Evolutionary conservation across 2,113 vertebrate species (phyloP), one percentile per base, ranked within the genome.

Genomic region (Cryptotis parvus): DNA sequence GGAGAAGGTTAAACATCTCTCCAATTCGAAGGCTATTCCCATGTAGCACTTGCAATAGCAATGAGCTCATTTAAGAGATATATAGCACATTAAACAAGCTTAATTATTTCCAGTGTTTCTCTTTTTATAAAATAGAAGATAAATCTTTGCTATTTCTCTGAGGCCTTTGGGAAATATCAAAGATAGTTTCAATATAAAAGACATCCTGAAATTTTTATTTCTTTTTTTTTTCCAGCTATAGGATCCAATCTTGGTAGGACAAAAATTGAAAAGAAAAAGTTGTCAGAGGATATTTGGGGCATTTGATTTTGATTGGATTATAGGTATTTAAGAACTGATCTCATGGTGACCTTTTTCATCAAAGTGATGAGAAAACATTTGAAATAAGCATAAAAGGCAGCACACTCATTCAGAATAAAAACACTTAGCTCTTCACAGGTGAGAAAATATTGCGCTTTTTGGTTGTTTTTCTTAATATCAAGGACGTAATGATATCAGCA

Each of bases 51-150:
- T 75, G 24, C 9, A 6, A 82, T 27, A 88, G 20, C 0, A 1
- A 26, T 76, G 84, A 87, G 82, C 65, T 94, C 90, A 93, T 90
- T 84, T 70, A 88, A 85, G 70, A 91, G 91, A 84, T 55, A 58
- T 3, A 37, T 29, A 77, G n/a, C 73, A 83, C 15, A 45, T 70
- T 82, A 89, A 89, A 73, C 61, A 89, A 84, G 91, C 58, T 43
- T 66, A 87, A 68, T 91, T 88, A 89, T 85, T 73, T 81, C 61
- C 65, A 83, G 84, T 65, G 20, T 72, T 88, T 88, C 26, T 89
- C 63, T 74, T 84, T 92, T 84, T 43, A 58, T 45, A 66, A 55
- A 63, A 65, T 88, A 80, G 70, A 90, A 70, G 61, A 77, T 76
- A 92, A 92, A 79, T 61, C 63, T 63, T 83, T 45, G 26, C 76